Percentiles rank a stretch among this genome's conserved stretches.
Evolutionary conservation across 2,888 invertebrate species (phyloP).

Genomic region (Andrena dorsata): DNA sequence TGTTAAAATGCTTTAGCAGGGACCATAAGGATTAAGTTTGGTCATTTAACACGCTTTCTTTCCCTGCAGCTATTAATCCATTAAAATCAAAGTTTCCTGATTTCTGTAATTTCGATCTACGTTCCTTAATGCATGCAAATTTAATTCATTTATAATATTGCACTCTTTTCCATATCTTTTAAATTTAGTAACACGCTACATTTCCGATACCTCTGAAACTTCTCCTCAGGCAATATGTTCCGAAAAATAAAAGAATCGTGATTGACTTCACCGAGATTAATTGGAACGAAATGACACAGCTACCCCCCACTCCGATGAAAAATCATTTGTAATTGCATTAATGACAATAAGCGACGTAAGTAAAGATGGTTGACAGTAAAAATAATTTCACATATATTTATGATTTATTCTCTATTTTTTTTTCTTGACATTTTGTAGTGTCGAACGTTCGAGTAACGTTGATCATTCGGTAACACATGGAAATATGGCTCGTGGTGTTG

Average conservation of each 20-base stretch:
- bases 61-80: too few species aligned
- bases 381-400: conserved; percentile 45
- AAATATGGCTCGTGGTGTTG: conserved; percentile 49
- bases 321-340: conserved; percentile 64
- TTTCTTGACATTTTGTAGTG: conserved; percentile 56
- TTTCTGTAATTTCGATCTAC: too few species aligned
- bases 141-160: not conserved
- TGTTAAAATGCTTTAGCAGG: conserved; percentile 10
- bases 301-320: conserved; percentile 84
- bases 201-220: conserved; percentile 17
- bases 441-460: conserved; percentile 44
- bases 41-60: too few species aligned
- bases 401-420: conserved; percentile 62
- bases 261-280: conserved; percentile 90
- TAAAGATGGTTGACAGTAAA: conserved; percentile 19
- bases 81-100: too few species aligned
- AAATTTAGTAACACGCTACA: not conserved
- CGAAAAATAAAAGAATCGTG: conserved; percentile 87
- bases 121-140: not conserved
- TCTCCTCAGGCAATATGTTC: conserved; percentile 88
- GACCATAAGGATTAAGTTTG: too few species aligned
- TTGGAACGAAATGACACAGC: conserved; percentile 86
- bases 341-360: conserved; percentile 2
- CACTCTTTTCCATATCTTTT: not conserved
- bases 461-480: conserved; percentile 39